phyloP scores from a whole-genome alignment of 2,113 vertebrate genomes.

The Pluvianellus socialis region DNA sequence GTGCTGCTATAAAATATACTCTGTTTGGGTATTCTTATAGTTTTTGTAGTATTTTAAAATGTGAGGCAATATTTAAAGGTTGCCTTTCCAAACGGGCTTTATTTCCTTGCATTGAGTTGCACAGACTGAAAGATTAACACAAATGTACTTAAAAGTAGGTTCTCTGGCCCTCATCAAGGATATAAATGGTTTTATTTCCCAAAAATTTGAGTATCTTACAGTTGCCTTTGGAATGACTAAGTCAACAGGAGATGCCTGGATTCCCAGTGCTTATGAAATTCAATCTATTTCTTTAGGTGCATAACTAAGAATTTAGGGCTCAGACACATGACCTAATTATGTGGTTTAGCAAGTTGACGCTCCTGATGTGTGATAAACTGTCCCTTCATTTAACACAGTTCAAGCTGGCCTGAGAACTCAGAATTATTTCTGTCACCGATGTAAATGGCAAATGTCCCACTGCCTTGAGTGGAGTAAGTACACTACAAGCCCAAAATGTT shows the following conservation, averaged over 20 bases:
- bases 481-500: not conserved
- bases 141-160: not conserved
- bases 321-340: not conserved
- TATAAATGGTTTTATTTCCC: constrained; percentile 16
- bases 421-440: not conserved
- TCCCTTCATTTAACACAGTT: not conserved
- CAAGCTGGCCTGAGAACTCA: not conserved
- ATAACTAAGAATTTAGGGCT: not conserved
- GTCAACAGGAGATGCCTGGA: constrained; percentile 36
- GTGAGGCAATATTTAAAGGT: not conserved
- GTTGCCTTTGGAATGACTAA: constrained; percentile 23
- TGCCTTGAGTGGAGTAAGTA: not conserved
- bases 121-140: not conserved
- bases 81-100: not conserved
- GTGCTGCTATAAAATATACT: not conserved
- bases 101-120: not conserved
- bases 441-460: not conserved
- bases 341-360: constrained; percentile 24
- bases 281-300: constrained; percentile 55
- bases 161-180: not conserved
- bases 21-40: not conserved
- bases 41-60: not conserved
- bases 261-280: constrained; percentile 38
- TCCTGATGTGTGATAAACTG: constrained; percentile 27
- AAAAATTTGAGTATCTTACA: not conserved